Evolutionary conservation across 2,113 vertebrate species (phyloP).

Genomic region (Barnardius zonarius): DNA sequence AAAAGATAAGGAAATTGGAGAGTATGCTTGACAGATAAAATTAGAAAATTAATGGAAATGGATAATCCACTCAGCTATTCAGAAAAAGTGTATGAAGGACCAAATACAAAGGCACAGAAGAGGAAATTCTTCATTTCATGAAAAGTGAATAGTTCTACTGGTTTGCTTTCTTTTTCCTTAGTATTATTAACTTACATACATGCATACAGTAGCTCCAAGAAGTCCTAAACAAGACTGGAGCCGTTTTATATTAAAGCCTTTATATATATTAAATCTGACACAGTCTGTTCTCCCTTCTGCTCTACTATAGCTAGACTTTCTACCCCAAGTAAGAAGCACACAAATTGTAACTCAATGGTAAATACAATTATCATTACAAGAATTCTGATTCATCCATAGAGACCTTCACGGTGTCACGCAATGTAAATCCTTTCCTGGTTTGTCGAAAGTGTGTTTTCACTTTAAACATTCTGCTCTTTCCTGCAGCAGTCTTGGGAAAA

Average conservation of each 20-base stretch:
- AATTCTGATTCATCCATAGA: background rate
- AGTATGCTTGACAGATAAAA: slow-evolving; percentile 47
- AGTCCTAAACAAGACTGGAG: background rate
- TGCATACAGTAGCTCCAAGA: background rate
- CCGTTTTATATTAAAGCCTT: background rate
- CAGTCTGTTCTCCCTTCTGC: background rate
- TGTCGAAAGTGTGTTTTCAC: background rate
- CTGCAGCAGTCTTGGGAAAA: background rate
- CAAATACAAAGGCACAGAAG: background rate
- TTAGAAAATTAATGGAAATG: slow-evolving; percentile 55
- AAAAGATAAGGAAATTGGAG: slow-evolving; percentile 41
- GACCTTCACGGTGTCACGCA: background rate
- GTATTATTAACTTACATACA: background rate
- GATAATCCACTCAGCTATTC: slow-evolving; percentile 21
- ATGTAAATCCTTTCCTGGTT: background rate
- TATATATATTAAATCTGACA: background rate
- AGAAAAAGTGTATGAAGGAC: background rate
- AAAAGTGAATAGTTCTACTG: background rate
- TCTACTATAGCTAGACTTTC: background rate
- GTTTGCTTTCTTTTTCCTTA: background rate
- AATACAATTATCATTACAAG: background rate
- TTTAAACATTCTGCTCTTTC: background rate
- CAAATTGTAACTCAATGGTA: slow-evolving; percentile 5
- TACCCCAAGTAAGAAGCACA: background rate
- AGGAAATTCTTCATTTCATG: background rate